Base-by-base conservation (phyloP, 2,113 vertebrate species). In the Protomyctophum bolini region DNA sequence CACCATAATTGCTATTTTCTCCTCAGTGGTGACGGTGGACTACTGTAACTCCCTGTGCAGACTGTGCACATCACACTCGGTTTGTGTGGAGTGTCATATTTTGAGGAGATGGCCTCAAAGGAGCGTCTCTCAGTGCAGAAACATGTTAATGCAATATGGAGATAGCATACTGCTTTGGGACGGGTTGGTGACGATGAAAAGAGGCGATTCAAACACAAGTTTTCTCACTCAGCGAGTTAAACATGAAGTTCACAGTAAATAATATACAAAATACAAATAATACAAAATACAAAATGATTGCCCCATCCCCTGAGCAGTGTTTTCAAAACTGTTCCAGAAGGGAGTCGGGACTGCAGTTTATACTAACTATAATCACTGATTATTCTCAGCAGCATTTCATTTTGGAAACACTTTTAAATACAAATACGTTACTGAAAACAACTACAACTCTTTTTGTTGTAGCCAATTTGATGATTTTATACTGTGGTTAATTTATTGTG, bases 181-280 rank as follows among this genome's bases (percentile, higher is more conserved):
- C 62, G 62, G 73, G 64, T 56, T 71, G 68, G 59, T 56, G 51
- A 47, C 56, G 57, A 29, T 62, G 45, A 62, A 54, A 47, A 56
- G 54, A 50, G 29, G 29, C 33, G 59, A 58, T 73, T 5, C 6
- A 56, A 21, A 11, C 6, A 8, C 49, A 45, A 67, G 71, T 78
- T 75, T 58, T 71, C 64, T 66, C 59, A 59, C 72, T 67, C 63
- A 63, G 64, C 62, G 69, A 76, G 75, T 75, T 75, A 73, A 61
- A 66, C 72, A 72, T 73, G 58, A 54, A 57, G 56, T 63, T 72
- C 46, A 47, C 66, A 77, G 71, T 58, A 63, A 77, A n/a, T n/a
- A n/a, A n/a, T n/a, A n/a, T n/a, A n/a, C n/a, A n/a, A n/a, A n/a
- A n/a, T n/a, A n/a, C n/a, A n/a, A n/a, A n/a, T n/a, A n/a, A n/a